Evolutionary conservation across 2,797 vertebrate species (phyloP), one percentile per base, ranked within the genome.

Genomic region (Macropodus opercularis): DNA sequence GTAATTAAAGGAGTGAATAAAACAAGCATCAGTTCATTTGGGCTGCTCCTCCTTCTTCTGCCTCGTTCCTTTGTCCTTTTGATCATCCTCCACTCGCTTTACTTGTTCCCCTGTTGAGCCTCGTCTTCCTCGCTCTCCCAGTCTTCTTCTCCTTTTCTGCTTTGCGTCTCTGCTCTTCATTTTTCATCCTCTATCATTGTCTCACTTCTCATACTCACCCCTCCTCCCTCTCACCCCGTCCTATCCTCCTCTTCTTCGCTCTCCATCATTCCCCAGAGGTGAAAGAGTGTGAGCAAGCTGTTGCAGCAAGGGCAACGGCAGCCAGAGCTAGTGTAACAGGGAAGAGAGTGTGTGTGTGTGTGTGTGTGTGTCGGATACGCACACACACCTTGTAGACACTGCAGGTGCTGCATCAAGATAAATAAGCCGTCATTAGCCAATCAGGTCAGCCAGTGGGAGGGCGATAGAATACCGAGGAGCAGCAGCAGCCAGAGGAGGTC

Each of bases 331-430:
- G 22, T 1, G 8, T n/a, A 74, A n/a, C n/a, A n/a, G n/a, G n/a
- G n/a, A n/a, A n/a, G n/a, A n/a, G n/a, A n/a, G n/a, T n/a, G n/a
- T n/a, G n/a, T n/a, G n/a, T n/a, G n/a, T n/a, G n/a, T n/a, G n/a
- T n/a, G n/a, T n/a, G n/a, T n/a, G n/a, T n/a, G n/a, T n/a, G n/a
- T n/a, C n/a, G 7, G 19, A 46, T 14, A 49, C 29, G 27, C 32
- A 54, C 47, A 67, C 40, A 3, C 2, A 35, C 49, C 47, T 63
- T 68, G 53, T 72, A 68, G 77, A 77, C 82, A 57, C 82, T 81
- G 85, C 89, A 90, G 87, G 87, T 92, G 87, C 77, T 81, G 87
- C 85, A 83, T 89, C 84, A 89, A 85, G 87, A 92, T 91, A 90
- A 92, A 92, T 91, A 88, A 91, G 86, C 82, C 52, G 72, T 89